Evolutionary conservation across 2,888 invertebrate genomes (phyloP), one percentile per base, ranked within the genome.

Genomic region (Griposia aprilina): DNA sequence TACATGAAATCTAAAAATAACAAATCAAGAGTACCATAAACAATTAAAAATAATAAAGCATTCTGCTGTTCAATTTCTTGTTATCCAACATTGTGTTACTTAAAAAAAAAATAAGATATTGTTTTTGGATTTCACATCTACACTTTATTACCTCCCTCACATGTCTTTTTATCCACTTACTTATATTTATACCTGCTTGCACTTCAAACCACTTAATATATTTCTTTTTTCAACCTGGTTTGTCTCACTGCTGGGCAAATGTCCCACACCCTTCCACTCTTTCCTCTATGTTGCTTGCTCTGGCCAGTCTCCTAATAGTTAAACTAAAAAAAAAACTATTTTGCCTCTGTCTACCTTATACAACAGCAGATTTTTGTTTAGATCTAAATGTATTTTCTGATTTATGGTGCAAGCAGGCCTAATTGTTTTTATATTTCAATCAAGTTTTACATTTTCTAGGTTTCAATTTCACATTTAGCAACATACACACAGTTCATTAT

Each of bases 1-100:
- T n/a, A 17, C 30, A 57, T 26, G 80, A 60, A 85, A 78, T 83
- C 74, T 80, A 77, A 77, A 76, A 85, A 76, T 63, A 63, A 66
- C 13, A 52, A 26, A 60, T 7, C 26, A 57, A 36, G 10, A 41
- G 20, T 41, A 50, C 17, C 50, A 45, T 23, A 59, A 30, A 26
- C 20, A 26, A 81, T n/a, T 7, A 30, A 59, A 30, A 50, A 11
- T 41, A 57, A 13, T 6, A 48, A 57, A 8, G 30, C 7, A 7
- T 36, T 36, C 0, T 20, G 66, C 20, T 59, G 30, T 15, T 41
- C 10, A n/a, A 48, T 26, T 55, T 20, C 2, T 62, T 67, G 62
- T 3, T 4, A 13, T 30, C 3, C 0, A 26, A 7, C 1, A 0
- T 1, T 15, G 26, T 23, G 15, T 30, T 41, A 50, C 5, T 30